A percentile compares a stretch with the other conserved stretches of the same genome.
These are phyloP conservation scores for Diachasma alloeum DNA, from an alignment of 1,140 invertebrate species.

Conservation along the genomic window DNA sequence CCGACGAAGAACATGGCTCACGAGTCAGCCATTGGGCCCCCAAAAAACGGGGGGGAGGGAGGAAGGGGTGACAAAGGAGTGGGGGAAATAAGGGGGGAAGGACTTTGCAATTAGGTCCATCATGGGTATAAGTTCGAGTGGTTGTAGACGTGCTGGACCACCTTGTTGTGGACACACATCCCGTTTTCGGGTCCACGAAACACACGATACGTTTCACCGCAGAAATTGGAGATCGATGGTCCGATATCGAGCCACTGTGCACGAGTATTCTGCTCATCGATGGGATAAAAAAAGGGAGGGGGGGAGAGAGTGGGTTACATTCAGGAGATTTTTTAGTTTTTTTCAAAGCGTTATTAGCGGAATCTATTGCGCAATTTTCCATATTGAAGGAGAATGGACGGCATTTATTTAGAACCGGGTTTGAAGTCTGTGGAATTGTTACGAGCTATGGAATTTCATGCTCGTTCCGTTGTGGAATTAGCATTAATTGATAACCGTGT, in stretches of 20 bases:
- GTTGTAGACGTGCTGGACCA: constrained; percentile 32
- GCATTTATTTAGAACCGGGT: constrained; percentile 19
- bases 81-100: neutral
- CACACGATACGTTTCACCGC: constrained; percentile 17
- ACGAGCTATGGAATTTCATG: neutral
- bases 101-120: constrained; percentile 34
- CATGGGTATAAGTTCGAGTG: constrained; percentile 24
- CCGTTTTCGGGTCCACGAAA: constrained; percentile 24
- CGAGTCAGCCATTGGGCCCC: neutral
- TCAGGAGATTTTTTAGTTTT: neutral
- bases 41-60: neutral
- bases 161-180: constrained; percentile 39
- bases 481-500: constrained; percentile 2
- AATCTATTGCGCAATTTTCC: neutral
- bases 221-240: constrained; percentile 35
- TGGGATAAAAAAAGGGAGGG: neutral
- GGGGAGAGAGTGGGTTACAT: neutral
- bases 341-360: neutral
- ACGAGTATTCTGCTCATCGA: neutral
- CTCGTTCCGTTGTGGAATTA: neutral
- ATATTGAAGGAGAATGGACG: neutral
- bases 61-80: neutral
- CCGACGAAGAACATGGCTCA: neutral
- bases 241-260: constrained; percentile 8
- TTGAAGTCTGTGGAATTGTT: constrained; percentile 23